A percentile compares a stretch with the other conserved stretches of the same genome.
phyloP scores from a whole-genome alignment of 1,140 invertebrate genomes.

The Bombyx mandarina region DNA sequence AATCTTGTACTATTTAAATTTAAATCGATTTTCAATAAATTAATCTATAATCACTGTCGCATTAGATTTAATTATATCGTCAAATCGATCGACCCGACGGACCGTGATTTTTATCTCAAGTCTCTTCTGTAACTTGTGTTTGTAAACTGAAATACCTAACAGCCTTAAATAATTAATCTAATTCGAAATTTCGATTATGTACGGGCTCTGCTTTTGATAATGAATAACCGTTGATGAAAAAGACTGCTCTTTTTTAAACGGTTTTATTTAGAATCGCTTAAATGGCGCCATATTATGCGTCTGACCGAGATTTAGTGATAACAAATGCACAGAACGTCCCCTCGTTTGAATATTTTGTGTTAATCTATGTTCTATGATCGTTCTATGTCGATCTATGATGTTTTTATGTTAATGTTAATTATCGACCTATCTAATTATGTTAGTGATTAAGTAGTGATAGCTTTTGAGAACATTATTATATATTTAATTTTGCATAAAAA shows the following conservation, averaged over 20 bases:
- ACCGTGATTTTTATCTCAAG: background rate
- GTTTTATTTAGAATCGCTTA: slow-evolving; percentile 24
- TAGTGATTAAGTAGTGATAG: too few relatives aligned
- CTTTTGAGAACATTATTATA: too few relatives aligned
- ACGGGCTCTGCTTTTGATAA: slow-evolving; percentile 9
- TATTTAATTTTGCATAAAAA: too few relatives aligned
- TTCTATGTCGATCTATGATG: too few relatives aligned
- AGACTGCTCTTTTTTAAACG: slow-evolving; percentile 20
- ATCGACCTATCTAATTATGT: too few relatives aligned
- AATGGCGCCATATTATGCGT: slow-evolving; percentile 26
- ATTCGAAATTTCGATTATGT: background rate
- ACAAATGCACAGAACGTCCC: slow-evolving; percentile 12
- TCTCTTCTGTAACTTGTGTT: background rate
- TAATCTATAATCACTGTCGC: too few relatives aligned
- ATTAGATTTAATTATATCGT: background rate
- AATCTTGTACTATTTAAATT: too few relatives aligned
- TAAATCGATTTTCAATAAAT: too few relatives aligned
- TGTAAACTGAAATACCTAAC: background rate
- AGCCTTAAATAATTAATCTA: slow-evolving; percentile 5
- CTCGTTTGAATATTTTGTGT: background rate
- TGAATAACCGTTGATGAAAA: slow-evolving; percentile 10
- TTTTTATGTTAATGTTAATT: too few relatives aligned
- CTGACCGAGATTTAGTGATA: slow-evolving; percentile 15
- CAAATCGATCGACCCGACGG: background rate
- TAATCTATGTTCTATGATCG: too few relatives aligned